Percentiles rank a stretch among this genome's conserved stretches.
Conservation (phyloP, 37 sponge, comb jelly and placozoan genomes). For the Beroe ovata region DNA sequence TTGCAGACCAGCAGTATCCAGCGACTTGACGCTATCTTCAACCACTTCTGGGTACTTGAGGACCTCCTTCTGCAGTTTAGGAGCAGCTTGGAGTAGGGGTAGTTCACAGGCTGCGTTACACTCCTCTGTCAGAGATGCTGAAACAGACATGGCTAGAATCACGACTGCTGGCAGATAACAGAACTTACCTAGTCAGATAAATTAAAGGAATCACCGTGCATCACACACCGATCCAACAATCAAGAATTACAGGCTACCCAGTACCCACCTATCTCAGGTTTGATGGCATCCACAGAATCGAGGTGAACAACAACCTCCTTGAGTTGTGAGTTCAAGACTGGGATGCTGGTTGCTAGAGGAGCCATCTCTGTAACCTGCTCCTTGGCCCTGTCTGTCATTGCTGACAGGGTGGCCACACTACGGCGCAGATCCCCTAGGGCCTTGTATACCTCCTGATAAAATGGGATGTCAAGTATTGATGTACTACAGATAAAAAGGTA, state of each 20-base stretch:
- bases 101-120: conserved; percentile 35
- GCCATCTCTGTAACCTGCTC: conserved; percentile 31
- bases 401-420: background rate
- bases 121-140: conserved; percentile 22
- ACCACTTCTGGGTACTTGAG: conserved; percentile 14
- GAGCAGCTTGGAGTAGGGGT: conserved; percentile 18
- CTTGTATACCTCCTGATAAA: conserved; percentile 51
- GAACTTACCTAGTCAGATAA: too few species aligned
- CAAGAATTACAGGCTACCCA: too few species aligned
- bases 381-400: background rate
- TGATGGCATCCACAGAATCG: conserved; percentile 27
- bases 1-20: background rate
- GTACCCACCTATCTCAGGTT: conserved; percentile 56
- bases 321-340: conserved; percentile 33
- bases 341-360: conserved; percentile 49
- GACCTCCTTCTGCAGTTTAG: conserved; percentile 19
- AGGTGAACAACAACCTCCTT: conserved; percentile 10
- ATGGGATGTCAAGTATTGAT: background rate
- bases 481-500: too few species aligned
- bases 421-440: background rate
- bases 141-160: too few species aligned
- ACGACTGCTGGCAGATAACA: too few species aligned
- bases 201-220: too few species aligned
- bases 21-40: background rate
- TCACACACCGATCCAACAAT: too few species aligned